Evolutionary conservation across 2,888 invertebrate genomes (phyloP).

Genomic region (Trichogramma dendrolimi): DNA sequence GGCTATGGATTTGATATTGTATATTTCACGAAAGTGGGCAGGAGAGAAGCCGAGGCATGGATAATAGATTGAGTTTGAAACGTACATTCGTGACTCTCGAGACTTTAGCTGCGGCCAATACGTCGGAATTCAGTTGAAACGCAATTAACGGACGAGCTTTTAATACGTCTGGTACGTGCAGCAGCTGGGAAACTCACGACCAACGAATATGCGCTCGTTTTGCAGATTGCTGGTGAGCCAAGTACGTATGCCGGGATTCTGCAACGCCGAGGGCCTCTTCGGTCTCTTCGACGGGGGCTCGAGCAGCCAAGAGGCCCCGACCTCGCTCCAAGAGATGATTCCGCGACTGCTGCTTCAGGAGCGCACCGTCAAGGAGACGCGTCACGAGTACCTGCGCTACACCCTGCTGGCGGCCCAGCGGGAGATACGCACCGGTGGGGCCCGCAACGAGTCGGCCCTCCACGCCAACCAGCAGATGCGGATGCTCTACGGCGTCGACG

Average conservation of each 20-base stretch:
- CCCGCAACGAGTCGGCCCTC: conserved; percentile 47
- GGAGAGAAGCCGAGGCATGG: no score
- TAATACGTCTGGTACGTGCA: neutral
- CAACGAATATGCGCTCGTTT: neutral
- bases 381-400: conserved; percentile 79
- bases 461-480: no score
- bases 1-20: neutral
- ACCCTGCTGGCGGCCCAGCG: conserved; percentile 76
- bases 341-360: conserved; percentile 79
- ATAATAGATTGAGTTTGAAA: no score
- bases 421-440: conserved; percentile 70
- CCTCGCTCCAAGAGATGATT: conserved; percentile 68
- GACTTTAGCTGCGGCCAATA: neutral
- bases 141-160: neutral
- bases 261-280: conserved; percentile 75
- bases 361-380: conserved; percentile 74
- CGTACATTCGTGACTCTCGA: neutral
- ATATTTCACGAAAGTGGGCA: no score
- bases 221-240: conserved; percentile 69
- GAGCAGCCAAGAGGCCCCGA: conserved; percentile 67
- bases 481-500: conserved; percentile 61
- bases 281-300: conserved; percentile 78
- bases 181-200: neutral
- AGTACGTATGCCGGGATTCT: conserved; percentile 72
- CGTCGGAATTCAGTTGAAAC: neutral